phyloP scores from a whole-genome alignment of 2,888 invertebrate species.

The Julus scanicus region DNA sequence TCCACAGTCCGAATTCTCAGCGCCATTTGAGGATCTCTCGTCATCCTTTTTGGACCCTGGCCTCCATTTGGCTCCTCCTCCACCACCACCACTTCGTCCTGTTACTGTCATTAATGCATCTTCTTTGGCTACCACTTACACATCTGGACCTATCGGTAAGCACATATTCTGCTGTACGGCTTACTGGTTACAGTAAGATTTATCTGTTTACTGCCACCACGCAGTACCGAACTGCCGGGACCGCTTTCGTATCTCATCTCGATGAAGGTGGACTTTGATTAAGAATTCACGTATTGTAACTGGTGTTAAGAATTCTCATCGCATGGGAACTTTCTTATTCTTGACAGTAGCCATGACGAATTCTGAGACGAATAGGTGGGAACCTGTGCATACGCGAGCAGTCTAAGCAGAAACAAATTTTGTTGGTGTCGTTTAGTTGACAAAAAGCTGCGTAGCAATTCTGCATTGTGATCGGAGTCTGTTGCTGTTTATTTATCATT shows the following conservation, averaged over 20 bases:
- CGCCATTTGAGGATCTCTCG: conserved; percentile 46
- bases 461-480: too few species aligned
- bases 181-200: not conserved
- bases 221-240: not conserved
- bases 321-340: not conserved
- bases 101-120: not conserved
- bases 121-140: conserved; percentile 33
- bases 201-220: not conserved
- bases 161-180: not conserved
- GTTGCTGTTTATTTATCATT: not conserved
- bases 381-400: not conserved
- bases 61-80: conserved; percentile 47
- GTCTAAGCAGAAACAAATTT: not conserved
- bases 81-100: conserved; percentile 19
- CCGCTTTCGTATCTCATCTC: not conserved
- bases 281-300: not conserved
- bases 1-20: conserved; percentile 49
- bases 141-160: conserved; percentile 52
- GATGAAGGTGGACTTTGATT: not conserved
- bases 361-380: not conserved
- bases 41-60: conserved; percentile 49
- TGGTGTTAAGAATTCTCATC: not conserved
- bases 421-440: not conserved
- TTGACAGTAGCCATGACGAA: not conserved
- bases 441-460: not conserved